Conservation (phyloP, 2,888 invertebrate genomes). For the Odontocerum albicorne region DNA sequence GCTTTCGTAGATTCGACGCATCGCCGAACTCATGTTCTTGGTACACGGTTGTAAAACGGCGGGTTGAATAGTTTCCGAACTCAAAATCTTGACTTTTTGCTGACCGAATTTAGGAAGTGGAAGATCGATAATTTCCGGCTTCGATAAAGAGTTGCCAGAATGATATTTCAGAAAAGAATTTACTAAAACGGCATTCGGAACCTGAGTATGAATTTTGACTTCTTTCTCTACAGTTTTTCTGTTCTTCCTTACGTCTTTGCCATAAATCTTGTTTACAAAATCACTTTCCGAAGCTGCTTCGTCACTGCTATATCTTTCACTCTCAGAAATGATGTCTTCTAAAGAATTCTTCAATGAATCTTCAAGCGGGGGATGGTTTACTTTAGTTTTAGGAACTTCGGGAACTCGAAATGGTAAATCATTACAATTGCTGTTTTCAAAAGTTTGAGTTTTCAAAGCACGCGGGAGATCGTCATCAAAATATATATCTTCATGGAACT, state of each 20-base stretch:
- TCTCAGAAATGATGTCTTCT: constrained; percentile 34
- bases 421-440: background rate
- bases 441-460: background rate
- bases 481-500: constrained; percentile 30
- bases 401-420: constrained; percentile 17
- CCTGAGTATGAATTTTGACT: too few species aligned
- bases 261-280: background rate
- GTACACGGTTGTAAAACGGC: background rate
- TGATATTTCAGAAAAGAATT: constrained; percentile 10
- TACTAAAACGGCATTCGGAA: too few species aligned
- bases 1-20: constrained; percentile 30
- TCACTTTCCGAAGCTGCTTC: constrained; percentile 20
- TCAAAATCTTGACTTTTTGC: constrained; percentile 4
- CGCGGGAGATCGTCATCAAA: constrained; percentile 20
- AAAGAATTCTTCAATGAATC: constrained; percentile 18
- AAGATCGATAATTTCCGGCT: constrained; percentile 9
- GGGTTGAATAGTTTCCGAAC: background rate
- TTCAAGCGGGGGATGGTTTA: background rate
- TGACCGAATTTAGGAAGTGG: constrained; percentile 22
- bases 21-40: constrained; percentile 27
- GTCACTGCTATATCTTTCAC: constrained; percentile 34
- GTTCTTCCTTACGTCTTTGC: background rate
- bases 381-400: constrained; percentile 23
- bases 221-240: background rate
- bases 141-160: background rate